A percentile compares a stretch with the other conserved stretches of the same genome.
phyloP scores from a whole-genome alignment of 2,888 invertebrate genomes.

The Agrotis clavis region DNA sequence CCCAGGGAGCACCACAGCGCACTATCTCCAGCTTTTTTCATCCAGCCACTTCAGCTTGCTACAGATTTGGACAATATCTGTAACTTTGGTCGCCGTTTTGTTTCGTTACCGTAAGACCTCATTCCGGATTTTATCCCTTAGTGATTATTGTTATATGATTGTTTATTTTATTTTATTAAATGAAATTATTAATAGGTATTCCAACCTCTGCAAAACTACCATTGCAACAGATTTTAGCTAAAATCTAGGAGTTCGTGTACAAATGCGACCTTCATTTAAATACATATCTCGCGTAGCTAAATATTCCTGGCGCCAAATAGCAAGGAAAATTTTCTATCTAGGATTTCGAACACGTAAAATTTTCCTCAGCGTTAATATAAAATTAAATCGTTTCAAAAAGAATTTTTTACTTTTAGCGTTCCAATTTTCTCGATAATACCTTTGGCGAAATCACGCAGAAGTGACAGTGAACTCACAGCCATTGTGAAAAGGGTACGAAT shows the following conservation, averaged over 20 bases:
- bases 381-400: slow-evolving; percentile 53
- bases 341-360: slow-evolving; percentile 27
- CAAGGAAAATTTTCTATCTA: slow-evolving; percentile 12
- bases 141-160: too few relatives aligned
- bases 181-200: too few relatives aligned
- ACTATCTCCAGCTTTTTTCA: too few relatives aligned
- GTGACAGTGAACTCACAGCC: slow-evolving; percentile 65
- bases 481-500: slow-evolving; percentile 72
- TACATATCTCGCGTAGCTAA: slow-evolving; percentile 6
- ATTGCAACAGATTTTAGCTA: slow-evolving; percentile 1
- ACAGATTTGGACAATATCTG: too few relatives aligned
- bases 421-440: slow-evolving; percentile 62
- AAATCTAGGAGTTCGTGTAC: background rate
- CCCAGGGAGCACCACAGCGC: too few relatives aligned
- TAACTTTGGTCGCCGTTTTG: too few relatives aligned
- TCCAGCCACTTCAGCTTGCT: too few relatives aligned
- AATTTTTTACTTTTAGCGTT: slow-evolving; percentile 48
- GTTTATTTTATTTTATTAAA: too few relatives aligned
- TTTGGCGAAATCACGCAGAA: slow-evolving; percentile 64
- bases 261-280: slow-evolving; percentile 24
- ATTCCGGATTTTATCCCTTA: too few relatives aligned
- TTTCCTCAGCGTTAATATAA: slow-evolving; percentile 25
- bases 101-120: too few relatives aligned
- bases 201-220: background rate
- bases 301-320: slow-evolving; percentile 29